Conservation (phyloP, 2,113 vertebrate species). For the Electrona antarctica region DNA sequence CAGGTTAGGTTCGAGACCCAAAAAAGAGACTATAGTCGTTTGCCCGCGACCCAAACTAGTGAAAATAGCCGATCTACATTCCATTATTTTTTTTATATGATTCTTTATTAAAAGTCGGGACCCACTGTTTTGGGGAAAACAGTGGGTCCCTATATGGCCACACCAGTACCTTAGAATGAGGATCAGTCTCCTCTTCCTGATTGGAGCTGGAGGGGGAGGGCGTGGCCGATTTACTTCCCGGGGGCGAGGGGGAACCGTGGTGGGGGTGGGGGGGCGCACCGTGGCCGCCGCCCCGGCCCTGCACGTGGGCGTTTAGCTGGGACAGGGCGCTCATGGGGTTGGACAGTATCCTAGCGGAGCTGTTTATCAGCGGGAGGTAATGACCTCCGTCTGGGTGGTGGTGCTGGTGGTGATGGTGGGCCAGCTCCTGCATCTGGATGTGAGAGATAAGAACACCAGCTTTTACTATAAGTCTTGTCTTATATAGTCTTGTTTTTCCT, state of each 20-base stretch:
- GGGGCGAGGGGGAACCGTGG: constrained; percentile 96
- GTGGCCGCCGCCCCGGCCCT: constrained; percentile 82
- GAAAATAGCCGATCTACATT: too few relatives aligned
- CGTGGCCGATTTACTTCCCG: constrained; percentile 97
- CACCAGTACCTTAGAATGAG: constrained; percentile 90
- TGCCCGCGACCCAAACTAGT: too few relatives aligned
- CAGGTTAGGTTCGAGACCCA: too few relatives aligned
- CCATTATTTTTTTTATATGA: too few relatives aligned
- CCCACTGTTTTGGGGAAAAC: background rate
- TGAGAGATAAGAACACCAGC: constrained; percentile 80
- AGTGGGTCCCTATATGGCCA: constrained; percentile 21
- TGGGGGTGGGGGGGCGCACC: constrained; percentile 76
- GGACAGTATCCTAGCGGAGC: constrained; percentile 87
- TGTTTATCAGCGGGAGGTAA: constrained; percentile 91
- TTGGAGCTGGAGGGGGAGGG: constrained; percentile 98
- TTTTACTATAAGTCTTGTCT: constrained; percentile 66
- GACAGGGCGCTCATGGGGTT: constrained; percentile 92
- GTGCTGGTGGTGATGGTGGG: constrained; percentile 62
- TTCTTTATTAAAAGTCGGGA: too few relatives aligned
- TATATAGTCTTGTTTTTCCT: constrained; percentile 18
- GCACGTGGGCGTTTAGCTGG: constrained; percentile 90
- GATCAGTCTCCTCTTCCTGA: constrained; percentile 97
- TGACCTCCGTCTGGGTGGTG: constrained; percentile 80
- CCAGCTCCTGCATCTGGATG: constrained; percentile 96
- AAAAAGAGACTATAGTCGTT: too few relatives aligned